Percentiles rank a stretch among this genome's conserved stretches.
Evolutionary conservation across 2,113 vertebrate genomes (phyloP).

Genomic region (Ameiurus melas): DNA sequence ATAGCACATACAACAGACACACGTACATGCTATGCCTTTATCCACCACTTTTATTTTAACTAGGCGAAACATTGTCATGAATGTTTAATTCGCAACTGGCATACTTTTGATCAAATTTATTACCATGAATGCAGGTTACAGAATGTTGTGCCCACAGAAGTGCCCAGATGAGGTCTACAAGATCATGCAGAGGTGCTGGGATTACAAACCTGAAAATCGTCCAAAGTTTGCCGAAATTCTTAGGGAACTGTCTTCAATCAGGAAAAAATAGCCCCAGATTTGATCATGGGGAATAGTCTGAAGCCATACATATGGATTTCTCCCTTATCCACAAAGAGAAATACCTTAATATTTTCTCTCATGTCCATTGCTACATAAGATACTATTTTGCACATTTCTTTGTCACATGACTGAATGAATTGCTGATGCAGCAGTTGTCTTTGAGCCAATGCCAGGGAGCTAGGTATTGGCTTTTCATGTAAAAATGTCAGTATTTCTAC

Average conservation of each 20-base stretch:
- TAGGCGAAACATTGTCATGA: neutral
- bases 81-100: neutral
- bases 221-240: constrained; percentile 91
- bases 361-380: constrained; percentile 31
- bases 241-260: constrained; percentile 83
- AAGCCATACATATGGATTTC: constrained; percentile 31
- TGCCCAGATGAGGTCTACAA: constrained; percentile 93
- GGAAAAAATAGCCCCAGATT: constrained; percentile 76
- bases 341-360: constrained; percentile 23
- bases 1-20: neutral
- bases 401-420: constrained; percentile 41
- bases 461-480: constrained; percentile 31
- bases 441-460: constrained; percentile 41
- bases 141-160: constrained; percentile 92
- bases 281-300: constrained; percentile 3
- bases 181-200: constrained; percentile 95
- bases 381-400: neutral
- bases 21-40: neutral
- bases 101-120: neutral
- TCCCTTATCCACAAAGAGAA: constrained; percentile 33
- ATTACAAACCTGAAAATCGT: constrained; percentile 91
- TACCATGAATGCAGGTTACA: constrained; percentile 77
- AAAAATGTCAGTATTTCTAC: constrained; percentile 37
- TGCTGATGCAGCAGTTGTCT: constrained; percentile 48
- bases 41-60: neutral